Evolutionary conservation across 2,888 invertebrate genomes (phyloP).

Genomic region (Folsomia candida): DNA sequence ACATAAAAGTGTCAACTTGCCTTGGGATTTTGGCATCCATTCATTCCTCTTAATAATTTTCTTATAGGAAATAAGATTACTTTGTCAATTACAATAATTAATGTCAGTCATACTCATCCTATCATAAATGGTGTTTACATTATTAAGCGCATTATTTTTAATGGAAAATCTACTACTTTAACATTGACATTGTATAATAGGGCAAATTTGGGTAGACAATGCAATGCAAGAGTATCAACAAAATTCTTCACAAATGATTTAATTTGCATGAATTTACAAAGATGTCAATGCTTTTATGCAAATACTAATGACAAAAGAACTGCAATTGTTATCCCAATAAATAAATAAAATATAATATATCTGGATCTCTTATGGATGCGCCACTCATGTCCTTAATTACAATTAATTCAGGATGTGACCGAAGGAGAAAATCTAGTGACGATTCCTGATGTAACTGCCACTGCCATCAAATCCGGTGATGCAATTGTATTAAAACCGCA

Average conservation of each 20-base stretch:
- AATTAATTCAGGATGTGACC: slow-evolving; percentile 52
- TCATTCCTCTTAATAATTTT: not conserved
- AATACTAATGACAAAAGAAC: too few relatives aligned
- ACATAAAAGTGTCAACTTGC: not conserved
- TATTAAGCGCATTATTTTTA: not conserved
- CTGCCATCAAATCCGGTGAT: slow-evolving; percentile 53
- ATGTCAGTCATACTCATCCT: not conserved
- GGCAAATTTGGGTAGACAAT: too few relatives aligned
- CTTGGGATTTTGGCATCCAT: too few relatives aligned
- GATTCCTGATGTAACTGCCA: slow-evolving; percentile 53
- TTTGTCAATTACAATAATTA: not conserved
- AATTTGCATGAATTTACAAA: too few relatives aligned
- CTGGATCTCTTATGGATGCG: not conserved
- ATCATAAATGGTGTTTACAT: too few relatives aligned
- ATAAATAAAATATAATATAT: too few relatives aligned
- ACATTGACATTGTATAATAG: slow-evolving; percentile 1
- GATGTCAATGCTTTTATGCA: too few relatives aligned
- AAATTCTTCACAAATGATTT: too few relatives aligned
- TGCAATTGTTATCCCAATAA: too few relatives aligned
- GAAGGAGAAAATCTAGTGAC: slow-evolving; percentile 54
- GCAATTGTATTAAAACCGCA: slow-evolving; percentile 50
- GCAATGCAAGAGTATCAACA: too few relatives aligned
- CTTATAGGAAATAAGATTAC: not conserved
- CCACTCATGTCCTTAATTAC: slow-evolving; percentile 55
- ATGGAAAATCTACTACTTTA: not conserved